Conservation (phyloP, 1,140 invertebrate species). For the Stegodyphus dumicola region DNA sequence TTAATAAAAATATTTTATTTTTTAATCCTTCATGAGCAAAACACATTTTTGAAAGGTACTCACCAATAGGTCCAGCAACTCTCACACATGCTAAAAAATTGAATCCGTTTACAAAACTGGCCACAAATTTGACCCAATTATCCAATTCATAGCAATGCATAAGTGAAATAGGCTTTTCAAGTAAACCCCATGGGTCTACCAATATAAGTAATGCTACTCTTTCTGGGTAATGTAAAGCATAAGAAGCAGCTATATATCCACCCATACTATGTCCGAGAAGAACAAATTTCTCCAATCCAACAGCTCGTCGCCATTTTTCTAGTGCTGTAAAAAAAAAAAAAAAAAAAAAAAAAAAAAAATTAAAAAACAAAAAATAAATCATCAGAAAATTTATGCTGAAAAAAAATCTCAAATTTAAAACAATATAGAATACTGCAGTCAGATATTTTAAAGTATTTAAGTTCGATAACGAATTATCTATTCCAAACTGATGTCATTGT, state of each 20-base stretch:
- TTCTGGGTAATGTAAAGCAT: constrained; percentile 85
- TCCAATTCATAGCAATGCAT: constrained; percentile 75
- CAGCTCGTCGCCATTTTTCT: constrained; percentile 92
- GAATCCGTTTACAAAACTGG: constrained; percentile 79
- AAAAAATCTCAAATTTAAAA: neutral
- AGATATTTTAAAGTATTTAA: neutral
- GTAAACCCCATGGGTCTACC: constrained; percentile 97
- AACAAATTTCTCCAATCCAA: constrained; percentile 89
- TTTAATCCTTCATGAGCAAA: too few relatives aligned
- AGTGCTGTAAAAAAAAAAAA: constrained; percentile 73
- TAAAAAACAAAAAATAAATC: neutral
- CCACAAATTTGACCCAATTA: constrained; percentile 81
- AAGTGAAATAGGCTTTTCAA: constrained; percentile 79
- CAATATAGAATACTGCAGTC: neutral
- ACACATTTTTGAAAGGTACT: constrained; percentile 60
- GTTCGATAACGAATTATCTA: too few relatives aligned
- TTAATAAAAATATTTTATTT: too few relatives aligned
- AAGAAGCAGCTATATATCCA: constrained; percentile 90
- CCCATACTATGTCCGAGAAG: constrained; percentile 96
- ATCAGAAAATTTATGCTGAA: neutral
- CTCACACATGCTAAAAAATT: constrained; percentile 94
- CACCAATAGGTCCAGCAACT: constrained; percentile 88
- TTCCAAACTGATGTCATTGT: too few relatives aligned
- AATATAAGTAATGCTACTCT: constrained; percentile 90
- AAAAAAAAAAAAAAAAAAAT: neutral